Conservation (phyloP, 2,797 vertebrate species). For the Natrix natrix region DNA sequence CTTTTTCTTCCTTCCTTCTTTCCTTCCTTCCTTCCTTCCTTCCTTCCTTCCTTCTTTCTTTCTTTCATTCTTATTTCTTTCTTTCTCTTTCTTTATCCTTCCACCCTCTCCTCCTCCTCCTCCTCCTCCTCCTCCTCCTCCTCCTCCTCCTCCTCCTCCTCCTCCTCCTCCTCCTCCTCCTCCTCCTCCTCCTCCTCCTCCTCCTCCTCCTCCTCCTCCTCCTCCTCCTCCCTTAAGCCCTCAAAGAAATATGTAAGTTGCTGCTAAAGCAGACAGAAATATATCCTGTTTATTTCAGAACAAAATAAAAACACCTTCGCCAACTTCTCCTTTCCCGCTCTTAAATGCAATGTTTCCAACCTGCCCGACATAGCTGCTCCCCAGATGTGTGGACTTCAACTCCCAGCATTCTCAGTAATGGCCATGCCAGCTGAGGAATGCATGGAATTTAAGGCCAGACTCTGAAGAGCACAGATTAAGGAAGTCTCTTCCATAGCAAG, state of each 20-base stretch:
- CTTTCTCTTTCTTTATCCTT: accelerated
- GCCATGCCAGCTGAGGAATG: neutral
- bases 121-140: too few relatives aligned
- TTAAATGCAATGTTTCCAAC: neutral
- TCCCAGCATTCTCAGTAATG: neutral
- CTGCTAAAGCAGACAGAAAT: slow-evolving; percentile 41
- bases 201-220: accelerated
- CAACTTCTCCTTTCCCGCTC: neutral
- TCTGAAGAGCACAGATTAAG: neutral
- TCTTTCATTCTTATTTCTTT: too few relatives aligned
- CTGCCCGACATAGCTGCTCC: neutral
- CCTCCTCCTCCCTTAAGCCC: slow-evolving; percentile 47
- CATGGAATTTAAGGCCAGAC: neutral
- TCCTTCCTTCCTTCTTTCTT: too few relatives aligned
- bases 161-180: accelerated
- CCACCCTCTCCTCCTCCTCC: accelerated
- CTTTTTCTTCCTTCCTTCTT: neutral
- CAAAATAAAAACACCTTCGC: slow-evolving; percentile 20
- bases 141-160: accelerated
- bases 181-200: accelerated
- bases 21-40: too few relatives aligned
- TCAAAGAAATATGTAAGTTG: slow-evolving; percentile 47
- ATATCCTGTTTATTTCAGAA: slow-evolving; percentile 40
- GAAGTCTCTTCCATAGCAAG: neutral
- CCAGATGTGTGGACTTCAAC: neutral